phyloP scores from a whole-genome alignment of 2,113 vertebrate genomes.

The Oxygymnocypris stewartii region DNA sequence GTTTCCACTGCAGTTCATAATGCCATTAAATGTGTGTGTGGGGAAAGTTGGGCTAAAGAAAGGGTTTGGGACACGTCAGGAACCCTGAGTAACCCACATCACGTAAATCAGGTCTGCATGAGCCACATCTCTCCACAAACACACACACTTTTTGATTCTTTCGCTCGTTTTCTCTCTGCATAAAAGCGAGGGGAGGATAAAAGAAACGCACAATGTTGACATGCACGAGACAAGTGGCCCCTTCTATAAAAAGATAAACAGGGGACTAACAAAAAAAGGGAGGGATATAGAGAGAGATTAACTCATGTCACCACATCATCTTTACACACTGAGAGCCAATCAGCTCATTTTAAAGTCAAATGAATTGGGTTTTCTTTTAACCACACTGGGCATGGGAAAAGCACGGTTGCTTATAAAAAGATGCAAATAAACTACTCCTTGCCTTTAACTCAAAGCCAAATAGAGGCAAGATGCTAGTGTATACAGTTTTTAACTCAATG shows the following conservation, averaged over 20 bases:
- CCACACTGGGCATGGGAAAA: constrained; percentile 76
- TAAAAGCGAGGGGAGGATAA: constrained; percentile 58
- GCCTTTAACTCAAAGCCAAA: constrained; percentile 69
- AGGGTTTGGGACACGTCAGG: constrained; percentile 41
- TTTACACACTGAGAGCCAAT: constrained; percentile 65
- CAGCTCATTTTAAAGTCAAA: constrained; percentile 75
- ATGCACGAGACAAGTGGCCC: constrained; percentile 44
- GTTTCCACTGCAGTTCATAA: too few relatives aligned
- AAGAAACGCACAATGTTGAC: constrained; percentile 63
- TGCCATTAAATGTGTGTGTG: constrained; percentile 64
- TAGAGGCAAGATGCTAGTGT: constrained; percentile 62
- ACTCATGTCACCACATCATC: constrained; percentile 61
- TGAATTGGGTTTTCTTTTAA: constrained; percentile 68
- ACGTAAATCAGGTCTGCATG: constrained; percentile 65
- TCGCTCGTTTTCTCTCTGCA: constrained; percentile 26
- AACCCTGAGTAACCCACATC: constrained; percentile 60
- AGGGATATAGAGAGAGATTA: constrained; percentile 65
- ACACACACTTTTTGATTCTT: constrained; percentile 31
- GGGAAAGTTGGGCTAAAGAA: constrained; percentile 51
- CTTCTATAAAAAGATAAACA: constrained; percentile 64
- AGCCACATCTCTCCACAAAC: constrained; percentile 23
- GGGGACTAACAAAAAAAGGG: constrained; percentile 32
- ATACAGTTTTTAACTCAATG: constrained; percentile 50
- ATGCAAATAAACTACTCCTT: constrained; percentile 70
- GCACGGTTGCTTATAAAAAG: constrained; percentile 66